phyloP scores from a whole-genome alignment of 2,113 vertebrate species.

The Spermophilus dauricus region DNA sequence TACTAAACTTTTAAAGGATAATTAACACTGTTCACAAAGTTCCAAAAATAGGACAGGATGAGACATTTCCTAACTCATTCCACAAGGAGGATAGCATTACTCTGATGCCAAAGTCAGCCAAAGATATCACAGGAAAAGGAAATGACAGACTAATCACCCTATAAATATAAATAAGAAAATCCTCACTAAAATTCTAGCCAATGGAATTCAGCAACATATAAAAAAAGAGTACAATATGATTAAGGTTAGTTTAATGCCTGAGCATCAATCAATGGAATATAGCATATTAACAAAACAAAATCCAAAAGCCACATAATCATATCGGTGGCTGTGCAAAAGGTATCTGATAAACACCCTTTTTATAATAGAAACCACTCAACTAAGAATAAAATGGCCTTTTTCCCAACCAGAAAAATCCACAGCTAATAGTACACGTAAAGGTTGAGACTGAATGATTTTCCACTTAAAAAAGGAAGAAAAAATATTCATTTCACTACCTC shows the following conservation, averaged over 20 bases:
- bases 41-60: not conserved
- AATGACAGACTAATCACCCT: not conserved
- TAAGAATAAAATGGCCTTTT: not conserved
- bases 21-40: not conserved
- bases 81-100: not conserved
- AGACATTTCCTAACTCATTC: not conserved
- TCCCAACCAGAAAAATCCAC: not conserved
- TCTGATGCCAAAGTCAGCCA: not conserved
- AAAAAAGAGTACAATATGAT: not conserved
- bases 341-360: not conserved
- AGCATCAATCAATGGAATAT: not conserved
- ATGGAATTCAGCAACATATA: not conserved
- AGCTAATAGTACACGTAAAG: not conserved
- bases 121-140: not conserved
- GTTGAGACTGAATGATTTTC: too few relatives aligned
- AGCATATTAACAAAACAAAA: not conserved
- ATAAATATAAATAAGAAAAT: not conserved
- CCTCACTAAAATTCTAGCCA: not conserved
- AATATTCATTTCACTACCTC: not conserved
- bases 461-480: not conserved
- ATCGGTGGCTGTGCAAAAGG: not conserved
- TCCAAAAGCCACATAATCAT: not conserved
- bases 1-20: not conserved
- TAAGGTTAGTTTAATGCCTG: not conserved
- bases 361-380: not conserved